Evolutionary conservation across 2,888 invertebrate species (phyloP).

Genomic region (Argyresthia goedartella): DNA sequence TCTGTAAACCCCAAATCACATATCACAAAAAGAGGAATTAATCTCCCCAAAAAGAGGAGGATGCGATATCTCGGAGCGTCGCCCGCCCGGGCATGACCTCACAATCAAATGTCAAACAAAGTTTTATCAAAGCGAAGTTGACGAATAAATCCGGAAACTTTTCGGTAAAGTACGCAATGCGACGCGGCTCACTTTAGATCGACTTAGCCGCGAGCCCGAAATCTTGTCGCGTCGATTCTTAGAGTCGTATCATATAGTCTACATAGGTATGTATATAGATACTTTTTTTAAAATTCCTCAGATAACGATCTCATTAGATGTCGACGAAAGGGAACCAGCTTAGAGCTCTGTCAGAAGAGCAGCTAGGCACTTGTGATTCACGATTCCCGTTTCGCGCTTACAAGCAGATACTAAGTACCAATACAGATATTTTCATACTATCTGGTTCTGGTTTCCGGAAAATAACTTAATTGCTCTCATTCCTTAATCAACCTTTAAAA

Average conservation of each 20-base stretch:
- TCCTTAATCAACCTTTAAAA: neutral
- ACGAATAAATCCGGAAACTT: constrained; percentile 63
- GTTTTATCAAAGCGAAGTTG: constrained; percentile 64
- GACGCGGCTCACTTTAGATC: constrained; percentile 12
- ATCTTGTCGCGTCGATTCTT: too few relatives aligned
- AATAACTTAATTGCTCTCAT: neutral
- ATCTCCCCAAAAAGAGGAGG: constrained; percentile 32
- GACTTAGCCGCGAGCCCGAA: neutral
- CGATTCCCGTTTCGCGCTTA: too few relatives aligned
- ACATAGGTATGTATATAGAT: too few relatives aligned
- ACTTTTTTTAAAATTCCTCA: too few relatives aligned
- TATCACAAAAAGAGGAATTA: constrained; percentile 34
- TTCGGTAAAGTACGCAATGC: constrained; percentile 35
- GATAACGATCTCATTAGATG: too few relatives aligned
- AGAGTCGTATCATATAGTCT: too few relatives aligned
- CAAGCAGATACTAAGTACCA: too few relatives aligned
- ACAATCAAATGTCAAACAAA: constrained; percentile 65
- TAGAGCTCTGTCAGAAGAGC: too few relatives aligned
- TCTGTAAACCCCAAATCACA: constrained; percentile 13
- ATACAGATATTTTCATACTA: too few relatives aligned
- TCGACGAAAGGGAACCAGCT: too few relatives aligned
- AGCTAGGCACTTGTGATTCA: too few relatives aligned
- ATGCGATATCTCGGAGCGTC: constrained; percentile 38
- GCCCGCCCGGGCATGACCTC: constrained; percentile 42
- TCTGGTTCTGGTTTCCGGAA: neutral